A percentile compares a stretch with the other conserved stretches of the same genome.
Conservation (phyloP, 1,140 invertebrate species). For the Trachelipus rathkii region DNA sequence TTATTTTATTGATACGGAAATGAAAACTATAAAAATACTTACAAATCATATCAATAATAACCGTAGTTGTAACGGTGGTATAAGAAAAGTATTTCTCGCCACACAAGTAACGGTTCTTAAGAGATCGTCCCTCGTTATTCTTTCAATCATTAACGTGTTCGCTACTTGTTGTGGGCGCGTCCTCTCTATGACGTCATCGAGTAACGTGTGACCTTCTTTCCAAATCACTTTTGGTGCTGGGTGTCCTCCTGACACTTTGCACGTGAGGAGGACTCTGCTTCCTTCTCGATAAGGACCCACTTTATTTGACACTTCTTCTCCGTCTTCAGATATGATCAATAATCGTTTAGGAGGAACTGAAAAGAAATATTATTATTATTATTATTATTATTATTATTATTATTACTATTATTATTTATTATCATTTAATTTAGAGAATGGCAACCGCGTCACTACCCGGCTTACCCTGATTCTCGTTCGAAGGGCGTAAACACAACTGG, state of each 20-base stretch:
- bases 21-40: background rate
- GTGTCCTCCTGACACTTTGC: background rate
- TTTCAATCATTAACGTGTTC: background rate
- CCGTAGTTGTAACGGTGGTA: background rate
- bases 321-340: background rate
- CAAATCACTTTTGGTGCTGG: background rate
- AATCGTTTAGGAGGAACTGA: background rate
- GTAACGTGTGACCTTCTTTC: background rate
- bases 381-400: no score
- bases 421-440: no score
- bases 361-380: background rate
- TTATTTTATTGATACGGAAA: no score
- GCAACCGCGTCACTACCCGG: no score
- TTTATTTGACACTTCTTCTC: background rate
- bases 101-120: background rate
- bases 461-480: no score
- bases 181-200: background rate
- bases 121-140: background rate
- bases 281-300: background rate
- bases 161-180: background rate
- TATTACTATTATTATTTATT: no score
- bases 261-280: background rate
- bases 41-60: constrained; percentile 3
- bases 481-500: no score
- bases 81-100: background rate